phyloP scores from a whole-genome alignment of 2,113 vertebrate species.

The Halcyon senegalensis region DNA sequence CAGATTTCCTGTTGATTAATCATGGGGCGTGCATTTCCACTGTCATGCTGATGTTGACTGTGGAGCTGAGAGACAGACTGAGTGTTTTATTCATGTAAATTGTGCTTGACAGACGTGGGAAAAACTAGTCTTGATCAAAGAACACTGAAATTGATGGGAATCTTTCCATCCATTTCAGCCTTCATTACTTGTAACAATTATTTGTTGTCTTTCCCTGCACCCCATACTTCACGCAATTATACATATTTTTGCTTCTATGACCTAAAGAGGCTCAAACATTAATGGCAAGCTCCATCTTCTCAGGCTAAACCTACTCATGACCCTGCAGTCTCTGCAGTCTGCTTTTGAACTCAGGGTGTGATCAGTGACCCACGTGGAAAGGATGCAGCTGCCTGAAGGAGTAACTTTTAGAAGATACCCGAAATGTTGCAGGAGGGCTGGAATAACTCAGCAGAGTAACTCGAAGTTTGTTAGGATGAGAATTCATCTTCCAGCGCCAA shows the following conservation, averaged over 20 bases:
- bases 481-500: not conserved
- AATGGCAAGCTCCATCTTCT: not conserved
- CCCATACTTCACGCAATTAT: not conserved
- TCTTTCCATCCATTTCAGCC: not conserved
- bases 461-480: not conserved
- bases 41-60: not conserved
- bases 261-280: not conserved
- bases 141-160: not conserved
- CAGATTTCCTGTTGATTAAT: not conserved
- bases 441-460: not conserved
- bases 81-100: not conserved
- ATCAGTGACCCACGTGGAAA: not conserved
- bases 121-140: not conserved
- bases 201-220: not conserved
- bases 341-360: not conserved
- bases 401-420: not conserved
- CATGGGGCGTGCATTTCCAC: not conserved
- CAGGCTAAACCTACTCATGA: not conserved
- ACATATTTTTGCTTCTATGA: not conserved
- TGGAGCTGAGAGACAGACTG: not conserved
- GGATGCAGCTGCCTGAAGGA: not conserved
- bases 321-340: not conserved
- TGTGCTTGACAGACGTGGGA: not conserved
- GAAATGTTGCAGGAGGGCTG: not conserved
- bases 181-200: not conserved